phyloP scores from a whole-genome alignment of 2,797 vertebrate genomes.

The Neosalanx taihuensis region DNA sequence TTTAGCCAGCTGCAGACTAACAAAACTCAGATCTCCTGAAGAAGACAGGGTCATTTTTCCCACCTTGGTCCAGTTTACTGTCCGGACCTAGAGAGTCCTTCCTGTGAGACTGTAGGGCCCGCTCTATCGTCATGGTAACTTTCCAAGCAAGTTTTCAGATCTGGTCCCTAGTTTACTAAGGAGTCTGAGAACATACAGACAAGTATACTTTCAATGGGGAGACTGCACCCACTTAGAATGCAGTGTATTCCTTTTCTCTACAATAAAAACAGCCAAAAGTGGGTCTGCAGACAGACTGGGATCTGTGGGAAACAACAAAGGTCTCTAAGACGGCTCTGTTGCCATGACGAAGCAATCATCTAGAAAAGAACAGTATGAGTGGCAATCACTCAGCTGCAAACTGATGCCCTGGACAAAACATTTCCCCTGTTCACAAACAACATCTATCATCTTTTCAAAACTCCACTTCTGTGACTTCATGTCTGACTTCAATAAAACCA shows the following conservation, averaged over 20 bases:
- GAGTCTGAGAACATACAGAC: too few relatives aligned
- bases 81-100: background rate
- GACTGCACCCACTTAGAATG: background rate
- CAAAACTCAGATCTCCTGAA: too few relatives aligned
- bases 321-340: background rate
- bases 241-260: background rate
- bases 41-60: background rate
- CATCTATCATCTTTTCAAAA: background rate
- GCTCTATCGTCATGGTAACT: too few relatives aligned
- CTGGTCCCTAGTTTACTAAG: too few relatives aligned
- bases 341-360: constrained; percentile 6
- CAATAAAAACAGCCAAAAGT: background rate
- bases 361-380: background rate
- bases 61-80: background rate
- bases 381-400: background rate
- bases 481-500: background rate
- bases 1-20: constrained; percentile 6
- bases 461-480: background rate
- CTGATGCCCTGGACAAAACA: background rate
- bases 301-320: background rate
- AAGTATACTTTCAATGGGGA: too few relatives aligned
- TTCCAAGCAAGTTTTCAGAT: too few relatives aligned
- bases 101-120: background rate
- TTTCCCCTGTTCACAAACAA: background rate
- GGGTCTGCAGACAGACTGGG: background rate